Conservation (phyloP, 1,140 invertebrate species). For the Globodera rostochiensis region DNA sequence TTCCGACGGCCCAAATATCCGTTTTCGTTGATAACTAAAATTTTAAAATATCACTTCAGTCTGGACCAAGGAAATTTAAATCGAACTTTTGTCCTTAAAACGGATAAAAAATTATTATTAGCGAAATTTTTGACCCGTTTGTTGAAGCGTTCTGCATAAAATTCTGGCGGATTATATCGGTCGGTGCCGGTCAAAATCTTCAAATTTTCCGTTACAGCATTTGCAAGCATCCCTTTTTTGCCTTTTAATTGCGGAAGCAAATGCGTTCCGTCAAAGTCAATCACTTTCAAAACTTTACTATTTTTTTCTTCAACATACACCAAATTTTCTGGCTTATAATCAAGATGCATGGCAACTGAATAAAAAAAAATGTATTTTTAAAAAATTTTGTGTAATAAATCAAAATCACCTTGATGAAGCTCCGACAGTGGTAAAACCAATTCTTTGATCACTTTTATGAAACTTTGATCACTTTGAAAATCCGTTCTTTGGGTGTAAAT, state of each 20-base stretch:
- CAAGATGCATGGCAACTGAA: not conserved
- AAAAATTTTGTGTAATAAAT: too few relatives aligned
- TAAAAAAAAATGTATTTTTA: too few relatives aligned
- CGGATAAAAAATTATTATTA: too few relatives aligned
- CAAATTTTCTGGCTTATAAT: not conserved
- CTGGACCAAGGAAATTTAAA: not conserved
- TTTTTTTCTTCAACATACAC: not conserved
- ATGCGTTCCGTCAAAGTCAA: not conserved
- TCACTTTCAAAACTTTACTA: not conserved
- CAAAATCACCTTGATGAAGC: not conserved
- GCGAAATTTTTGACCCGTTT: not conserved
- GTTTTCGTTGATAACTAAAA: not conserved
- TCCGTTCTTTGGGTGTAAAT: not conserved
- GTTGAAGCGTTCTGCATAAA: not conserved
- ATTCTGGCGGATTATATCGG: not conserved
- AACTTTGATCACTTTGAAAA: not conserved
- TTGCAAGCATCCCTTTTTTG: not conserved
- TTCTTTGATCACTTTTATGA: not conserved
- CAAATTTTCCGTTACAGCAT: not conserved
- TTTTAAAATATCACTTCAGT: not conserved
- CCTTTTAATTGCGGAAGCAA: not conserved
- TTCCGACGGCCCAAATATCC: not conserved
- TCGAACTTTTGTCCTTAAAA: not conserved
- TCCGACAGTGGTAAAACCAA: not conserved
- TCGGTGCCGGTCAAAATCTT: not conserved